These are phyloP conservation scores for Ennomos fuscantarius DNA, from an alignment of 2,888 invertebrate species.

Conservation along the genomic window DNA sequence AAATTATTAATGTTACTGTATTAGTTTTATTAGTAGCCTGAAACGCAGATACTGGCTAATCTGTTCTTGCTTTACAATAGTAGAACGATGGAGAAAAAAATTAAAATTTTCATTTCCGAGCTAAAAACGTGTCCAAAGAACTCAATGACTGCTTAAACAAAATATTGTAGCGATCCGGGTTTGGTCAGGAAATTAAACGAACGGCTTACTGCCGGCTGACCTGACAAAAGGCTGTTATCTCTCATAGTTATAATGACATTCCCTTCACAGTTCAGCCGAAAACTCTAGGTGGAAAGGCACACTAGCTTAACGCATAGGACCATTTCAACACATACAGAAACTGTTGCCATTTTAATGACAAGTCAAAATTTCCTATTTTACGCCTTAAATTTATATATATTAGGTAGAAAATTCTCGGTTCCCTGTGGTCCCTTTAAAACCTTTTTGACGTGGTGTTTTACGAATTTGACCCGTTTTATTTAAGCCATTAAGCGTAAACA, in stretches of 20 bases:
- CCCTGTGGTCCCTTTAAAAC: conserved; percentile 61
- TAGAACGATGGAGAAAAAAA: conserved; percentile 48
- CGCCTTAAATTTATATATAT: conserved; percentile 60
- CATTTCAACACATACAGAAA: conserved; percentile 63
- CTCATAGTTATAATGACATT: conserved; percentile 71
- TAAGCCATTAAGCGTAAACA: conserved; percentile 83
- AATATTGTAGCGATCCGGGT: conserved; percentile 74
- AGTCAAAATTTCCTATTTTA: conserved; percentile 61
- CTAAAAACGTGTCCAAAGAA: conserved; percentile 77
- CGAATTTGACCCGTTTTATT: conserved; percentile 83
- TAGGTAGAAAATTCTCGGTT: conserved; percentile 60
- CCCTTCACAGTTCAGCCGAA: conserved; percentile 57
- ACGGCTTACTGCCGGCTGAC: conserved; percentile 68
- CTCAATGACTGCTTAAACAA: conserved; percentile 81
- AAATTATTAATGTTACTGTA: too few relatives aligned
- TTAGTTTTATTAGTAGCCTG: not conserved
- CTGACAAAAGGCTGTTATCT: conserved; percentile 74
- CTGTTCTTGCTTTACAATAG: conserved; percentile 9
- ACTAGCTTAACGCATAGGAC: conserved; percentile 62
- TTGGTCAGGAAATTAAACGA: conserved; percentile 82
- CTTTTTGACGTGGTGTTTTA: conserved; percentile 71
- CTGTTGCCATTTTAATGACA: conserved; percentile 60
- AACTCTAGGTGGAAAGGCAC: conserved; percentile 68
- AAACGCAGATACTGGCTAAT: not conserved
- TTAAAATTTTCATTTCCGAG: conserved; percentile 69